Base-by-base conservation (phyloP, 2,888 invertebrate species). In the Rotaria macrura region DNA sequence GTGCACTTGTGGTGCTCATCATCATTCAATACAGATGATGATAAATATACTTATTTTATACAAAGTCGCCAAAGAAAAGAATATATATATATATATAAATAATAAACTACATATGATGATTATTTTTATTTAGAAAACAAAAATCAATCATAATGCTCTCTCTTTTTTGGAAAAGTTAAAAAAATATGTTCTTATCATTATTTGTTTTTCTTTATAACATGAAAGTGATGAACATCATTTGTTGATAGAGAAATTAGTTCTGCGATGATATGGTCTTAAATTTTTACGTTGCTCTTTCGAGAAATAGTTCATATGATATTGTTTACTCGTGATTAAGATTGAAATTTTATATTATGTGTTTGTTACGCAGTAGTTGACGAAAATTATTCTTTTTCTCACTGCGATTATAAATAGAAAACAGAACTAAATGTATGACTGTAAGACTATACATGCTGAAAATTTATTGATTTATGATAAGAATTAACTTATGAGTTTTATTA, bases 1-100 rank as follows among this genome's bases (percentile, higher is more conserved):
- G 65, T 65, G 79, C 79, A 79, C 79, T 79, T 79, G 79, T 79
- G 65, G 65, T 65, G 17, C 65, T 65, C 65, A 65, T 65, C 65
- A 65, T 65, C 65, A 65, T 65, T 65, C 65, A 65, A 65, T 34
- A 65, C 65, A 65, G 65, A 65, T 65, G 65, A 65, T 65, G 34
- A 65, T 65, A 65, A 65, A 65, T 65, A 14, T 65, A 65, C 65
- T 65, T 65, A 65, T 65, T 65, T 34, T 65, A 65, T 17, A 65
- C 34, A 34, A 4, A 65, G 17, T 65, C 65, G 65, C 38, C 65
- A 65, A 65, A 65, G 34, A 0, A 34, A 65, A 65, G 9, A 6
- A 17, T 34, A 14, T 34, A 29, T 65, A 34, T 65, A 14, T 12
- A 29, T n/a, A n/a, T n/a, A 29, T 34, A 34, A 65, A 65, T 34